Conservation (phyloP, 2,888 invertebrate genomes). For the Stenolophus ochropezus region DNA sequence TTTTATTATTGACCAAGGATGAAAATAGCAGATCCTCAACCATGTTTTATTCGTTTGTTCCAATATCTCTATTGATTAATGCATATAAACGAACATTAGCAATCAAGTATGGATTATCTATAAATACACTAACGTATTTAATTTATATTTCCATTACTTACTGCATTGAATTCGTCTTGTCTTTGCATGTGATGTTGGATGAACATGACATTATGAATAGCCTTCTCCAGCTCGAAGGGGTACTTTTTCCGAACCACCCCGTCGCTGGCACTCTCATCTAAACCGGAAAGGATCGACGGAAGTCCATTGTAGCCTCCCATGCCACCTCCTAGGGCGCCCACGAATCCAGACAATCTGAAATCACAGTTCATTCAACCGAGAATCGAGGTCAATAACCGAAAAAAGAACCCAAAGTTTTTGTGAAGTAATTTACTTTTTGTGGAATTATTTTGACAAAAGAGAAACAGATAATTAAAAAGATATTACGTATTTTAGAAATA, state of each 20-base stretch:
- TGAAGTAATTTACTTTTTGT: neutral
- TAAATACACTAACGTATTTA: neutral
- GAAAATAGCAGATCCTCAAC: too few relatives aligned
- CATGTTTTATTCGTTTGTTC: too few relatives aligned
- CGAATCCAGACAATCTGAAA: conserved; percentile 83
- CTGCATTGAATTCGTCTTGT: conserved; percentile 94
- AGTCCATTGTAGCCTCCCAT: conserved; percentile 87
- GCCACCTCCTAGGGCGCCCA: conserved; percentile 80
- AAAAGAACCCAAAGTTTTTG: neutral
- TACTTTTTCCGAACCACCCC: conserved; percentile 88
- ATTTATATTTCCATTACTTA: conserved; percentile 37
- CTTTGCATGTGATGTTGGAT: conserved; percentile 95
- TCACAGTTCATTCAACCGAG: conserved; percentile 46
- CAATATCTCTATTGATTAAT: too few relatives aligned
- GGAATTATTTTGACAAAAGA: neutral
- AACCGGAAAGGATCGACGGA: conserved; percentile 87
- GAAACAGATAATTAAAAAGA: neutral
- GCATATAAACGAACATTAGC: too few relatives aligned
- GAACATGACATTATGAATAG: conserved; percentile 96
- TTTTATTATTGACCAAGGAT: too few relatives aligned
- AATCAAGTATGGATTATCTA: neutral
- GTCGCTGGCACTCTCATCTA: conserved; percentile 89
- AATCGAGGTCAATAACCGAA: neutral
- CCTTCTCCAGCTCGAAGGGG: conserved; percentile 94
- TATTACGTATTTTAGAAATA: too few relatives aligned